Base-by-base conservation (phyloP, 2,797 vertebrate genomes). In the Centropyge bicolor region DNA sequence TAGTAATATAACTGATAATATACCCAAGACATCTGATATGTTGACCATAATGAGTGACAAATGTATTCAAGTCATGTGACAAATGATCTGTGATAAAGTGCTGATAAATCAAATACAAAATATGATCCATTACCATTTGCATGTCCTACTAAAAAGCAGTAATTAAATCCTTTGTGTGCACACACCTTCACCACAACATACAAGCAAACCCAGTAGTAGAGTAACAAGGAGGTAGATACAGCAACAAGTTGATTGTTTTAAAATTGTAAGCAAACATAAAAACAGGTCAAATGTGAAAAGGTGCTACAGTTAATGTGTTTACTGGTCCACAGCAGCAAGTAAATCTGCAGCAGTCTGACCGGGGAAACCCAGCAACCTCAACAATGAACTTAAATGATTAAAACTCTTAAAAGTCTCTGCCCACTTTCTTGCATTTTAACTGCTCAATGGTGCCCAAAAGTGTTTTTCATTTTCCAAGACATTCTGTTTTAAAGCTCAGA, bases 41-140 rank as follows among this genome's bases (percentile, higher is more conserved):
- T 13, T 78, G 69, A 81, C 35, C 69, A 27, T 36, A 75, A 7
- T 35, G 31, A 71, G 61, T 73, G 35, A 75, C 17, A 78, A 70
- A 86, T 52, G 14, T 41, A 66, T 70, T 88, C 22, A 80, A 78
- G 48, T 19, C 65, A 70, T 46, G 46, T 70, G 59, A 69, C 43
- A 76, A 55, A 70, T 73, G 27, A 86, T 40, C 45, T 27, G 38
- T 13, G 41, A 75, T 88, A 85, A 88, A 89, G 88, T 89, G 89
- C 87, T 49, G 69, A 76, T 62, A 64, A 68, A 76, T 31, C 13
- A 5, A 61, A 81, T 46, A 83, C 6, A 70, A 68, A 78, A 82
- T 19, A 48, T 24, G 41, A 70, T 38, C 40, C 1, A 43, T 62
- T 19, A 76, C 20, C 49, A 54, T 76, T 36, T 70, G 48, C 27